phyloP scores from a whole-genome alignment of 2,888 invertebrate species.

The Papilio gigon region DNA sequence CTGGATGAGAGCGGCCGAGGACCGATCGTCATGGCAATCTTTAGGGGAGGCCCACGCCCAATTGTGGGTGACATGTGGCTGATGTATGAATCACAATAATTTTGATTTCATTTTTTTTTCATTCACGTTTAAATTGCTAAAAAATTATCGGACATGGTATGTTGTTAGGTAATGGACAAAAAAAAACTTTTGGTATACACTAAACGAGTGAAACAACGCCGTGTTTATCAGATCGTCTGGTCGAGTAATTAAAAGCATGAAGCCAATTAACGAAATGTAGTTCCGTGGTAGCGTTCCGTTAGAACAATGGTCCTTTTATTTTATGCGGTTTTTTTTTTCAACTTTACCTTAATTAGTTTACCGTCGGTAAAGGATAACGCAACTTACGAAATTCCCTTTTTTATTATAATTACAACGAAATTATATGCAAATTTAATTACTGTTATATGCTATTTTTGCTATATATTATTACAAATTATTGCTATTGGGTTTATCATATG shows the following conservation, averaged over 20 bases:
- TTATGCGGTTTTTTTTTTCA: slow-evolving; percentile 52
- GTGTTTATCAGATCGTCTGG: slow-evolving; percentile 51
- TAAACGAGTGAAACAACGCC: slow-evolving; percentile 39
- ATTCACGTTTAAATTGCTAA: not conserved
- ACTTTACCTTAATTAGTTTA: slow-evolving; percentile 71
- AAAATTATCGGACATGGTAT: not conserved
- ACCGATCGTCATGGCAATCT: too few relatives aligned
- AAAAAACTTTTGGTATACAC: slow-evolving; percentile 21
- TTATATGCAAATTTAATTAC: not conserved
- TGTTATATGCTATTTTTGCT: not conserved
- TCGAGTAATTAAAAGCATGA: slow-evolving; percentile 72
- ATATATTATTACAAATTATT: too few relatives aligned
- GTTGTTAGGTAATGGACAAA: slow-evolving; percentile 15
- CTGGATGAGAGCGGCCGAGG: too few relatives aligned
- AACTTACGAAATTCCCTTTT: slow-evolving; percentile 30
- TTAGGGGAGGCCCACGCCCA: too few relatives aligned
- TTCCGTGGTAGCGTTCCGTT: slow-evolving; percentile 58
- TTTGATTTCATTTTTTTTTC: too few relatives aligned
- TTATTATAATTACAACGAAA: not conserved
- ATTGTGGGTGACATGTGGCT: too few relatives aligned
- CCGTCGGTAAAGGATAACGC: slow-evolving; percentile 51
- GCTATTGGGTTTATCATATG: too few relatives aligned
- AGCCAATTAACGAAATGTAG: slow-evolving; percentile 78
- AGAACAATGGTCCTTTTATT: slow-evolving; percentile 68
- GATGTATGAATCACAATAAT: too few relatives aligned